These are phyloP conservation scores for Gibbula magus DNA, from an alignment of 2,888 invertebrate species.

Conservation along the genomic window DNA sequence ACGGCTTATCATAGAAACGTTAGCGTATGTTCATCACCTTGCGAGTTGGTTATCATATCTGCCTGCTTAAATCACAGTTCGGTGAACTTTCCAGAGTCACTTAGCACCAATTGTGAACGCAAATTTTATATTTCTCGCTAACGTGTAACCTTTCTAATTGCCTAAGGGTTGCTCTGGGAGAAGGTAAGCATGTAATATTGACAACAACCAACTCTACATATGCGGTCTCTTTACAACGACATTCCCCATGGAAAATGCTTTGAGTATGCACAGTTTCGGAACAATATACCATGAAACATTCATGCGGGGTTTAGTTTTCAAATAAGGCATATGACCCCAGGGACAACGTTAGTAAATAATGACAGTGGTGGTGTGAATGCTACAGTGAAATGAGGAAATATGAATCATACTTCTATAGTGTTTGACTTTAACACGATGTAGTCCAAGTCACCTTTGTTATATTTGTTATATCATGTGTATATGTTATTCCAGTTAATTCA, in stretches of 20 bases:
- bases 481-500: too few species aligned
- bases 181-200: neutral
- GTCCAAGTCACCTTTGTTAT: too few species aligned
- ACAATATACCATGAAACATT: neutral
- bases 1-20: neutral
- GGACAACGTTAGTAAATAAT: too few species aligned
- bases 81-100: neutral
- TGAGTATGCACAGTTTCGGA: neutral
- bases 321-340: neutral
- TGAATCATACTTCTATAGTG: neutral
- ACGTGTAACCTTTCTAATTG: neutral
- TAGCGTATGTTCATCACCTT: neutral
- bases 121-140: constrained; percentile 14
- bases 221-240: neutral
- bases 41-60: neutral
- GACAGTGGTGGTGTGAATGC: too few species aligned
- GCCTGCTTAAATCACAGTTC: neutral
- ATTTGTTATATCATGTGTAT: too few species aligned
- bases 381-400: neutral
- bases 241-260: neutral
- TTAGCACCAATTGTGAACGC: neutral
- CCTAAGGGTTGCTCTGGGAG: neutral
- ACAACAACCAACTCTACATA: neutral
- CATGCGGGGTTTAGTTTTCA: constrained; percentile 2
- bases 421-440: too few species aligned